These are phyloP conservation scores for Myocastor coypus DNA, from an alignment of 2,113 vertebrate species.

Conservation along the genomic window DNA sequence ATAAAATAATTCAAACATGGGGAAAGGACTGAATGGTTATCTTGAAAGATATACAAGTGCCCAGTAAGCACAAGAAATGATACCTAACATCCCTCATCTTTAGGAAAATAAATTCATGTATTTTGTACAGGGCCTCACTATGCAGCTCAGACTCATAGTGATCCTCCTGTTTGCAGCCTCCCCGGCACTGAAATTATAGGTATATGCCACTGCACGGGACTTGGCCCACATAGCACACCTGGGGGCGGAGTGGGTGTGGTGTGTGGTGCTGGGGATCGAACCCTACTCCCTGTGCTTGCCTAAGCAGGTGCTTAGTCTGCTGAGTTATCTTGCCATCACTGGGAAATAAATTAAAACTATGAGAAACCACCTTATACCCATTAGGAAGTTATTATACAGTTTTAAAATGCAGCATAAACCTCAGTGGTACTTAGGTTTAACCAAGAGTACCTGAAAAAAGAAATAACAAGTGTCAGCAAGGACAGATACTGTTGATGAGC, in stretches of 20 bases:
- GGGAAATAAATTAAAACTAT: not conserved
- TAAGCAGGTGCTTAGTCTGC: too few species aligned
- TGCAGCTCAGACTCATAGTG: too few species aligned
- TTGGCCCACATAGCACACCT: too few species aligned
- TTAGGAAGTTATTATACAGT: not conserved
- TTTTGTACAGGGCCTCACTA: too few species aligned
- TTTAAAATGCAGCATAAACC: not conserved
- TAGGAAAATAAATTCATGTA: not conserved
- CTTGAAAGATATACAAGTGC: not conserved
- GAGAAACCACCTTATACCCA: not conserved
- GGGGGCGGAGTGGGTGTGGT: too few species aligned
- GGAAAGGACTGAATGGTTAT: not conserved
- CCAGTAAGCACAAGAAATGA: not conserved
- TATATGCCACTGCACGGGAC: too few species aligned
- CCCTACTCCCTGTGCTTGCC: too few species aligned
- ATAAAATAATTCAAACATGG: not conserved
- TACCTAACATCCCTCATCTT: not conserved
- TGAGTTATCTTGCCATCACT: too few species aligned
- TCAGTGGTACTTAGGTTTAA: not conserved
- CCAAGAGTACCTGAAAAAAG: not conserved
- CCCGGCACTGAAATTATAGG: too few species aligned
- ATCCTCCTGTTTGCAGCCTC: too few species aligned
- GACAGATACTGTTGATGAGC: not conserved
- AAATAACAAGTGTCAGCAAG: not conserved
- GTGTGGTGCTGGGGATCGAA: too few species aligned